These are phyloP conservation scores for Eubucco bourcierii DNA, from an alignment of 2,113 vertebrate species.

Conservation along the genomic window DNA sequence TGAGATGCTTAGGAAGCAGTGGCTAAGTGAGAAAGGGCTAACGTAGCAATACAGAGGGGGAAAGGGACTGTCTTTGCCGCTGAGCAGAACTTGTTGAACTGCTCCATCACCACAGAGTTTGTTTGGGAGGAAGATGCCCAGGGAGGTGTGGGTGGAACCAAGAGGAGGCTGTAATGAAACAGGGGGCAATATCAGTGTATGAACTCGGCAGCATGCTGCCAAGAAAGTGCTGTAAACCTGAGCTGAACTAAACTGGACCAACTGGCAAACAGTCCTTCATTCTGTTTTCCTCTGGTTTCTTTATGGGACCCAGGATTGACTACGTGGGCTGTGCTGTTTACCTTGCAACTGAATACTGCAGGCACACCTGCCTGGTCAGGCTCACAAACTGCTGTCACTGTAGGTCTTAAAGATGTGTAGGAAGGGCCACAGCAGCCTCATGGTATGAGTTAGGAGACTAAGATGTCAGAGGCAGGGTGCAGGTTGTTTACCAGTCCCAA, in stretches of 20 bases:
- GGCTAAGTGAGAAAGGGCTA: neutral
- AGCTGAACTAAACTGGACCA: neutral
- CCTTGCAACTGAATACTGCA: neutral
- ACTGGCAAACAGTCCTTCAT: neutral
- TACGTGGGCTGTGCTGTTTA: neutral
- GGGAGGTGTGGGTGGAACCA: neutral
- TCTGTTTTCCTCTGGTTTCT: neutral
- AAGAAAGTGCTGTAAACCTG: neutral
- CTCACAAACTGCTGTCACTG: neutral
- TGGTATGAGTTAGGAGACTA: neutral
- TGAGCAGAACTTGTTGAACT: neutral
- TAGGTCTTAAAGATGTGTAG: neutral
- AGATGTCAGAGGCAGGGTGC: neutral
- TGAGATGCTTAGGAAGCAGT: neutral
- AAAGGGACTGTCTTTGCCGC: neutral
- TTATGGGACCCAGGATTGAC: neutral
- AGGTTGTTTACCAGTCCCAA: neutral
- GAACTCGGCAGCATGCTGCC: neutral
- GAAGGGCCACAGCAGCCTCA: neutral
- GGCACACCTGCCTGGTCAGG: rapidly evolving
- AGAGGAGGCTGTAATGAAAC: neutral
- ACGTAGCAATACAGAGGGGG: neutral
- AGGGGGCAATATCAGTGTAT: neutral
- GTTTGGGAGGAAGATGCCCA: neutral
- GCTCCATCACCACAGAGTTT: neutral